A percentile compares a stretch with the other conserved stretches of the same genome.
These are phyloP conservation scores for Esperia sulphurella DNA, from an alignment of 2,888 invertebrate genomes.

Conservation along the genomic window DNA sequence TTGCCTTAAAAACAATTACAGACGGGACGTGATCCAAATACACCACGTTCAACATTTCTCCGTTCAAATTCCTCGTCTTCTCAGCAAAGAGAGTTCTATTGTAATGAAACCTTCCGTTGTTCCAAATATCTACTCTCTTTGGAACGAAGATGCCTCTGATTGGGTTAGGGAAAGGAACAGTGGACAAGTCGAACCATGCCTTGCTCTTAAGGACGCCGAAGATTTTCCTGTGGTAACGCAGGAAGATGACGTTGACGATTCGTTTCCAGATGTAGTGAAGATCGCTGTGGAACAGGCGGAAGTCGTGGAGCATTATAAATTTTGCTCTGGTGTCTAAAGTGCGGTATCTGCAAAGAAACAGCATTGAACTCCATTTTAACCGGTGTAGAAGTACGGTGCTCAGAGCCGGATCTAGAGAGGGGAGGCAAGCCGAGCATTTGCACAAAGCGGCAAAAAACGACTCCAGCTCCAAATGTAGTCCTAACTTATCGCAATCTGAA, in stretches of 20 bases:
- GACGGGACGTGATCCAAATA: slow-evolving; percentile 85
- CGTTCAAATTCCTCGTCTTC: slow-evolving; percentile 80
- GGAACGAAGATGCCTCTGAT: slow-evolving; percentile 76
- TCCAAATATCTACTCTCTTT: slow-evolving; percentile 84
- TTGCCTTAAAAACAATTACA: slow-evolving; percentile 64
- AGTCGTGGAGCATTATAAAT: slow-evolving; percentile 85
- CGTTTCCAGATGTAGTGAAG: slow-evolving; percentile 87
- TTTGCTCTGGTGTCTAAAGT: slow-evolving; percentile 85
- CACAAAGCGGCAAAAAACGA: too few relatives aligned
- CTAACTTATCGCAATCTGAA: too few relatives aligned
- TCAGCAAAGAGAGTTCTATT: slow-evolving; percentile 73
- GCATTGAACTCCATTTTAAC: too few relatives aligned
- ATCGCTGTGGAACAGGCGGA: slow-evolving; percentile 81
- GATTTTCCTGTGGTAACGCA: slow-evolving; percentile 75
- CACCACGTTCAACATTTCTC: slow-evolving; percentile 80
- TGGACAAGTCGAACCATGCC: slow-evolving; percentile 84
- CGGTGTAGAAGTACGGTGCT: too few relatives aligned
- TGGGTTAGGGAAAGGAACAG: slow-evolving; percentile 86
- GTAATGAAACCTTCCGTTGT: slow-evolving; percentile 79
- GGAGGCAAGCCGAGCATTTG: too few relatives aligned
- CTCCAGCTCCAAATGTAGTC: too few relatives aligned
- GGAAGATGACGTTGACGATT: slow-evolving; percentile 86
- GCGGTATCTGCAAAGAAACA: slow-evolving; percentile 73
- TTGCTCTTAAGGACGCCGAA: slow-evolving; percentile 39
- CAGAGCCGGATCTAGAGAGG: too few relatives aligned